A percentile compares a stretch with the other conserved stretches of the same genome.
Conservation (phyloP, 1,140 invertebrate species). For the Hylaeus volcanicus region DNA sequence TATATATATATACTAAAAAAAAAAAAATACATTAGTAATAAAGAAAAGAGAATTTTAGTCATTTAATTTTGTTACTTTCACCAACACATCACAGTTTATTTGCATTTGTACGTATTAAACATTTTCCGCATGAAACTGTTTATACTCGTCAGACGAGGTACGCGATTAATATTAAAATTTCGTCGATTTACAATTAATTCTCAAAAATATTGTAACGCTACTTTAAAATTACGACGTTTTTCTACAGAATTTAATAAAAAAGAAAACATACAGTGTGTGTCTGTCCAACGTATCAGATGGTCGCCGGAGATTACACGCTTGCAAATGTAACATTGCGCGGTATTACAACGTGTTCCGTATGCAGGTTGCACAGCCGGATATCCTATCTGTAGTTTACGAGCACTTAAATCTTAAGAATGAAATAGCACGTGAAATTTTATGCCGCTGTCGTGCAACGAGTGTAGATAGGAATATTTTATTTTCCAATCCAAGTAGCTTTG, state of each 20-base stretch:
- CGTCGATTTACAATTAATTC: too few relatives aligned
- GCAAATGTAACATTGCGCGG: slow-evolving; percentile 12
- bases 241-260: not conserved
- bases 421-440: slow-evolving; percentile 21
- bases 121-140: too few relatives aligned
- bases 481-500: slow-evolving; percentile 8
- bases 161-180: too few relatives aligned
- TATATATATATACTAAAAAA: too few relatives aligned
- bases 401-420: slow-evolving; percentile 37
- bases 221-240: not conserved
- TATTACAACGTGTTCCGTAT: slow-evolving; percentile 5
- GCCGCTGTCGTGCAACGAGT: not conserved
- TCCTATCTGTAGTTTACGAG: slow-evolving; percentile 26
- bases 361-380: not conserved
- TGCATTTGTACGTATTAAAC: too few relatives aligned
- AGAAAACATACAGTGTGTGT: not conserved
- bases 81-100: too few relatives aligned
- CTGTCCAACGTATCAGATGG: not conserved
- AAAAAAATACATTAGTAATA: too few relatives aligned
- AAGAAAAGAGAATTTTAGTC: too few relatives aligned
- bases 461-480: slow-evolving; percentile 29
- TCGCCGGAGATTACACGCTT: slow-evolving; percentile 19
- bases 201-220: too few relatives aligned
- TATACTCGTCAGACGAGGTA: too few relatives aligned
- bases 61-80: too few relatives aligned